These are phyloP conservation scores for Anoncus sp. DNA, from an alignment of 2,888 invertebrate genomes.

Conservation along the genomic window DNA sequence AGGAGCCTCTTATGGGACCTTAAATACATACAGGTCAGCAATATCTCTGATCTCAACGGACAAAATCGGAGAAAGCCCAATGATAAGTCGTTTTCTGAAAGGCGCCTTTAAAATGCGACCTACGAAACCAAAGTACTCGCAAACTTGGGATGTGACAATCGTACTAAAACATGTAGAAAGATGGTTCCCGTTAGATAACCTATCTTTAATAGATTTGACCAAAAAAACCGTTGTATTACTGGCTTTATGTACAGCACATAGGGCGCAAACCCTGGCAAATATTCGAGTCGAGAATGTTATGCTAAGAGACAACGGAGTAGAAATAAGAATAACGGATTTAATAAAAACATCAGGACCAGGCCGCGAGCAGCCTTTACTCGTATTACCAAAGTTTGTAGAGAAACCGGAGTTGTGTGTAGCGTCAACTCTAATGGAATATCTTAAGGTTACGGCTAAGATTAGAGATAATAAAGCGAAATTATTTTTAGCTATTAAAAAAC, in stretches of 20 bases:
- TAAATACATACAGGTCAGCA: conserved; percentile 69
- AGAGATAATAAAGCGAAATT: background rate
- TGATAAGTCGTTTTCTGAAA: conserved; percentile 67
- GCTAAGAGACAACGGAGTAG: conserved; percentile 8
- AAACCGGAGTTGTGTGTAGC: conserved; percentile 35
- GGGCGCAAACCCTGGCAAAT: conserved; percentile 41
- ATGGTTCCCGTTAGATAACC: conserved; percentile 1
- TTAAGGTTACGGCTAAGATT: background rate
- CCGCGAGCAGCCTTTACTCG: conserved; percentile 9
- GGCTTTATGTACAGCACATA: conserved; percentile 54
- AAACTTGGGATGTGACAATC: conserved; percentile 69
- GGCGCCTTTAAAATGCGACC: conserved; percentile 65
- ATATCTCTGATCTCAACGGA: conserved; percentile 65
- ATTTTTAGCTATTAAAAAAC: conserved; percentile 23
- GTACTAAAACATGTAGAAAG: conserved; percentile 33
- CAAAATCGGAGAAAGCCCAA: conserved; percentile 58
- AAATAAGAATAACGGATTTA: conserved; percentile 25
- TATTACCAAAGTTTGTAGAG: conserved; percentile 11
- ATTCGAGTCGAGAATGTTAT: conserved; percentile 25
- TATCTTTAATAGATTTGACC: conserved; percentile 60
- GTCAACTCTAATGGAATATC: conserved; percentile 14
- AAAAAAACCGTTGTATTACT: conserved; percentile 67
- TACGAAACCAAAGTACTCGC: conserved; percentile 64
- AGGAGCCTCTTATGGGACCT: conserved; percentile 63
- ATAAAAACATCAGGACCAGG: conserved; percentile 38